Evolutionary conservation across 2,888 invertebrate species (phyloP).

Genomic region (Heliconius aoede): DNA sequence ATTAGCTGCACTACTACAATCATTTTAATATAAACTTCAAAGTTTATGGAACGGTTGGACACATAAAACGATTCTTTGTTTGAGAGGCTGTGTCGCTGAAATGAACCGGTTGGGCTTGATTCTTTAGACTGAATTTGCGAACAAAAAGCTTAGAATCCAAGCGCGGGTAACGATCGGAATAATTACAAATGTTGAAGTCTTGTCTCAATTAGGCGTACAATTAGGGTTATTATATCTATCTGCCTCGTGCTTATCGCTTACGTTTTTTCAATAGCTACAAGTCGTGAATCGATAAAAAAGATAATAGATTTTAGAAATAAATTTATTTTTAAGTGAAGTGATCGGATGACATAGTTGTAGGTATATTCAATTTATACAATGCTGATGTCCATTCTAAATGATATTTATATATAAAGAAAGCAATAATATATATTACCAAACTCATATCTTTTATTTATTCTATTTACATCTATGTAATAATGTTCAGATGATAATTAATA

Average conservation of each 20-base stretch:
- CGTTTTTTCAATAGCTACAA: background rate
- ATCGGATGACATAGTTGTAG: too few relatives aligned
- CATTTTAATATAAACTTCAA: background rate
- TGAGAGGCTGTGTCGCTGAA: constrained; percentile 35
- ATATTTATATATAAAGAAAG: background rate
- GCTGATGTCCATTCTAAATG: background rate
- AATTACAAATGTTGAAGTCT: constrained; percentile 47
- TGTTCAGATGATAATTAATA: background rate
- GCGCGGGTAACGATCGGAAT: constrained; percentile 39
- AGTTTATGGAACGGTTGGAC: constrained; percentile 20
- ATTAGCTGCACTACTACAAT: background rate
- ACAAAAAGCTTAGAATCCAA: constrained; percentile 47
- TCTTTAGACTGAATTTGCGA: constrained; percentile 46
- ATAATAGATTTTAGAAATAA: too few relatives aligned
- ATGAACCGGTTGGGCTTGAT: constrained; percentile 46
- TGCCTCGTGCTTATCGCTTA: background rate
- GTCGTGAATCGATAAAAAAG: too few relatives aligned
- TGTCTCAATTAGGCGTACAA: constrained; percentile 38
- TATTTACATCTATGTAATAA: background rate
- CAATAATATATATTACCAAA: background rate
- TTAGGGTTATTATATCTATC: constrained; percentile 31
- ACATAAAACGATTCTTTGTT: constrained; percentile 47
- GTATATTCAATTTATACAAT: too few relatives aligned
- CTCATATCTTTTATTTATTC: background rate
- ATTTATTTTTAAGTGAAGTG: too few relatives aligned